Base-by-base conservation (phyloP, 1,140 invertebrate species). In the Heliconius eleuchia region DNA sequence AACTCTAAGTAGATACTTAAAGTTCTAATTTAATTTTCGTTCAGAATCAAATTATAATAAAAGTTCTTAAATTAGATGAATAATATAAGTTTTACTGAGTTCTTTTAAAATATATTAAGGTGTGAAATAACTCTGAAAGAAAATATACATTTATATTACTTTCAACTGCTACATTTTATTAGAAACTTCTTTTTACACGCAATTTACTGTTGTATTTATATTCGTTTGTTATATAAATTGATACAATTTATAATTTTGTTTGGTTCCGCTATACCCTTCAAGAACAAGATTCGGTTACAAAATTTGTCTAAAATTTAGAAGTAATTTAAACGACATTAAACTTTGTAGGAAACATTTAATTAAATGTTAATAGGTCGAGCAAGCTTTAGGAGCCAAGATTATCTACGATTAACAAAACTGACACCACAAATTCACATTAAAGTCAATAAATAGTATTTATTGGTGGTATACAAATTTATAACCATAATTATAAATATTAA, bases 1-100 rank as follows among this genome's bases (percentile, higher is more conserved):
- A 50, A 42, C 75, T 80, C 74, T 73, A 71, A 75, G 76, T 78
- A 75, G 72, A 42, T 78, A 81, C 76, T 81, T 81, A 78, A 77
- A 81, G 76, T 81, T 80, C 70, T 81, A 77, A 81, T 81, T 81
- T 75, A 78, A 78, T 78, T 75, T 76, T 76, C 42, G 19, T 73
- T 60, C 60, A 34, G 39, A 76, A 70, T 76, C 66, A 71, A 76
- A 66, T 66, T 66, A 66, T 66, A 66, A 30, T 66, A 66, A 66
- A 30, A 30, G 34, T 23, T 66, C 23, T 66, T 18, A 66, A 66
- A 66, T 66, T 0, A 66, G 74, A 66, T 23, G 60, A 76, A 66
- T 66, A 76, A 76, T 76, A 76, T 66, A 74, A 74, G 50, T 74
- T 74, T 34, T 55, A 74, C 18, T 55, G 37, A 57, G 73, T 57